Percentiles rank a stretch among this genome's conserved stretches.
Conservation (phyloP, 2,113 vertebrate genomes). For the Heteronetta atricapilla region DNA sequence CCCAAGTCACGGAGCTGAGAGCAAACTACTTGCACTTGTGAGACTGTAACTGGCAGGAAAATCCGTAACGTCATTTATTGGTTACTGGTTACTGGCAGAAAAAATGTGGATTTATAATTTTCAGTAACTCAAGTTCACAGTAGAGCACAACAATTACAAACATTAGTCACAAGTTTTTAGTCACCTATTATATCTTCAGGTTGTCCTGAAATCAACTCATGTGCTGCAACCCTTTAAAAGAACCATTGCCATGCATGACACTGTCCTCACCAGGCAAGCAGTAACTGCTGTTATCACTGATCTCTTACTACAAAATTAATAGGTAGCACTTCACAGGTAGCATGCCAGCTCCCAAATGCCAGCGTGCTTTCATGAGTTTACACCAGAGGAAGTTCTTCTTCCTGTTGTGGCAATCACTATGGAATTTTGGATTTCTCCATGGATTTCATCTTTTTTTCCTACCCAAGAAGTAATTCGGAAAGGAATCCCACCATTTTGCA, state of each 20-base stretch:
- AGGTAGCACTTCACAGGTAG: not conserved
- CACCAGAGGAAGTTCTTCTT: not conserved
- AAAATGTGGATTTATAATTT: not conserved
- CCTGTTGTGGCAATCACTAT: not conserved
- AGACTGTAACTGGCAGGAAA: not conserved
- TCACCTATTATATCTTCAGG: not conserved
- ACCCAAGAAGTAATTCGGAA: not conserved
- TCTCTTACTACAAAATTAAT: not conserved
- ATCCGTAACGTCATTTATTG: not conserved
- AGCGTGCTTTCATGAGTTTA: not conserved
- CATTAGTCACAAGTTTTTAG: not conserved
- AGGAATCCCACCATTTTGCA: not conserved
- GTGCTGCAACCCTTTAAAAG: not conserved
- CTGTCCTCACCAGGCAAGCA: not conserved
- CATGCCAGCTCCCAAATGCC: not conserved
- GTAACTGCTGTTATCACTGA: not conserved
- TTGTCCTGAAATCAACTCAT: not conserved
- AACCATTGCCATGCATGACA: not conserved
- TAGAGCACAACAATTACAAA: not conserved
- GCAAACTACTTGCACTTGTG: not conserved
- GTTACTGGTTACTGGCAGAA: not conserved
- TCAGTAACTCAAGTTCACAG: not conserved
- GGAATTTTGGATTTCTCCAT: not conserved
- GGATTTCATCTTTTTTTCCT: not conserved
- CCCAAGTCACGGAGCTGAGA: accelerated